Base-by-base conservation (phyloP, 2,113 vertebrate genomes). In the Cyrtonyx montezumae region DNA sequence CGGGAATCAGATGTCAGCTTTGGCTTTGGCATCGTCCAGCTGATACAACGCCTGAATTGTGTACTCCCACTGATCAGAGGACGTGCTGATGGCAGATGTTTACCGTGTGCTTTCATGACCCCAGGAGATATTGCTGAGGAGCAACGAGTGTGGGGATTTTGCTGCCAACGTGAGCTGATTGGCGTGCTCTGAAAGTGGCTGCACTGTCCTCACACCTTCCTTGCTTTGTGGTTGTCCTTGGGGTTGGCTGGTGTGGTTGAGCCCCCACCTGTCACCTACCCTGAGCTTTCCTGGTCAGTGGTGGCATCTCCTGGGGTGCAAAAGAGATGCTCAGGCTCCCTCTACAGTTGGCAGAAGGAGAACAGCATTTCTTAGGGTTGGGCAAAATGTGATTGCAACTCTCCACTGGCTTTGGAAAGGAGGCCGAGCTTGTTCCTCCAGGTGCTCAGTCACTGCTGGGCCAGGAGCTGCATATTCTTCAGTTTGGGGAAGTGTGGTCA, bases 311-410 rank as follows among this genome's bases (percentile, higher is more conserved):
- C 63, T 11, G 1, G 11, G 34, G 11, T 43, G 12, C 51, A 70
- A 51, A 80, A 94, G 73, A 93, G 79, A 49, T 93, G 51, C 85
- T 96, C 73, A 93, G 10, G 93, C 92, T 96, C 90, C 95, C 95
- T 91, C 95, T 96, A 18, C 76, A 95, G 90, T 51, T 91, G 34
- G 51, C 32, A 71, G 75, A 73, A 59, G 65, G 83, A 86, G 68
- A 51, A 88, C 62, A 32, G 10, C 8, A 1, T 59, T 91, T 91
- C 49, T 93, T 37, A 46, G 49, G 10, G 4, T 17, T 5, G 32
- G 2, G 45, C 74, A 40, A 87, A 86, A 13, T 6, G 2, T 12
- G 15, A n/a, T 34, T 80, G 11, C 55, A 63, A 1, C 7, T 79
- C 59, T 85, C 23, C 32, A 6, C 8, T 51, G 22, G 28, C 32